Conservation (phyloP, 2,113 vertebrate genomes). For the Epinephelus fuscoguttatus region DNA sequence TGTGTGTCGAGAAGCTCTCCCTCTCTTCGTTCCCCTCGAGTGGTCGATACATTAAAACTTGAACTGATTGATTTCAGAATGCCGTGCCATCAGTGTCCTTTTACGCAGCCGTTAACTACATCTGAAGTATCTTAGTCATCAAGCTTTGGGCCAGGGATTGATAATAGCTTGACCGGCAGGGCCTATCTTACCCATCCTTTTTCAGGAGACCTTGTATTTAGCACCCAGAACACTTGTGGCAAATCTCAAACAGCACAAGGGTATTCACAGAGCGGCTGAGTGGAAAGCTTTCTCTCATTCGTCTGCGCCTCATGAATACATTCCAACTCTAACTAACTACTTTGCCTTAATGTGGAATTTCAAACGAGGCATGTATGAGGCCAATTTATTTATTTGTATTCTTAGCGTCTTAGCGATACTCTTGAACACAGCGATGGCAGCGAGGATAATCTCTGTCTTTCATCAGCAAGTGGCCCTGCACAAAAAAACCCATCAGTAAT, state of each 20-base stretch:
- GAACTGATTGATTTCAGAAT: conserved; percentile 88
- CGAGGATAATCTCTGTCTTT: conserved; percentile 85
- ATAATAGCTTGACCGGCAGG: conserved; percentile 87
- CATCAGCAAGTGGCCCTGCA: conserved; percentile 83
- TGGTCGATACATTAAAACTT: conserved; percentile 88
- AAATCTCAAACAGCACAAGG: conserved; percentile 84
- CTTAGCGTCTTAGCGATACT: conserved; percentile 77
- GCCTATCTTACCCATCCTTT: conserved; percentile 86
- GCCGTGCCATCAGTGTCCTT: conserved; percentile 82
- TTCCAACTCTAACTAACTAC: conserved; percentile 84
- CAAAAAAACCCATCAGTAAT: conserved; percentile 80
- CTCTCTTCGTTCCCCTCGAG: conserved; percentile 79
- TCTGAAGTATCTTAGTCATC: conserved; percentile 87
- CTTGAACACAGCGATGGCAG: conserved; percentile 78
- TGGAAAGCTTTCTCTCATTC: conserved; percentile 83
- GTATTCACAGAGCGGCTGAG: conserved; percentile 84
- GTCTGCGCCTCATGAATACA: conserved; percentile 84
- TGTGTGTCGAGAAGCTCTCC: conserved; percentile 82
- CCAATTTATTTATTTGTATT: conserved; percentile 88
- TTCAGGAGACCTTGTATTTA: conserved; percentile 85
- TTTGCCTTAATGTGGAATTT: conserved; percentile 86
- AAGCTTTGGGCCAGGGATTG: conserved; percentile 83
- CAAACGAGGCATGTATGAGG: conserved; percentile 80
- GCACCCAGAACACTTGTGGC: conserved; percentile 82
- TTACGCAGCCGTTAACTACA: conserved; percentile 76